Evolutionary conservation across 2,113 vertebrate species (phyloP).

Genomic region (Felis catus): DNA sequence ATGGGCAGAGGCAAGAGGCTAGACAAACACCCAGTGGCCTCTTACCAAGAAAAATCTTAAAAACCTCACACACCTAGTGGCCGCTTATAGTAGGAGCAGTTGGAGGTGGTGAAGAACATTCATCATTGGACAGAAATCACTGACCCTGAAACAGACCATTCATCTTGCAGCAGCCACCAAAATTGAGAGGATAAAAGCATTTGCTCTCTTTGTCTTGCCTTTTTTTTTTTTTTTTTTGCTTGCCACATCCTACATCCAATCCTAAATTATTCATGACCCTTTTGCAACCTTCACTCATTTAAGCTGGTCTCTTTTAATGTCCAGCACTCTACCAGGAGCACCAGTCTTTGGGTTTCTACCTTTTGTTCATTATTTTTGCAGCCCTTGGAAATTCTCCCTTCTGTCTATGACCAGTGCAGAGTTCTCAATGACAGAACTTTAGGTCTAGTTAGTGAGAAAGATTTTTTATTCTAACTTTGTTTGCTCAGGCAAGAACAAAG

Average conservation of each 20-base stretch:
- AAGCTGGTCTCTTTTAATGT: not conserved
- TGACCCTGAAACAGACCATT: not conserved
- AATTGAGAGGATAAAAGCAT: not conserved
- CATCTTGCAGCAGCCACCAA: not conserved
- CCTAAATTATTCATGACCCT: not conserved
- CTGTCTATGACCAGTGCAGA: not conserved
- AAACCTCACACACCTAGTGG: not conserved
- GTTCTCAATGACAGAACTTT: not conserved
- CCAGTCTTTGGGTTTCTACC: not conserved
- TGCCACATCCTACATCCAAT: not conserved
- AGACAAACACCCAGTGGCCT: not conserved
- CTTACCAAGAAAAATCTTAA: not conserved
- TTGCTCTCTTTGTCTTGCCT: not conserved
- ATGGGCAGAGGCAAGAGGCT: not conserved
- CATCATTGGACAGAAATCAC: not conserved
- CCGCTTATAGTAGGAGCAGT: not conserved
- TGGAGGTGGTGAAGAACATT: not conserved
- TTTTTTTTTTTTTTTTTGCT: not conserved
- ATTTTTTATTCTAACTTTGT: conserved; percentile 39
- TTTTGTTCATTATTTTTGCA: not conserved
- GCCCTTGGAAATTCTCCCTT: not conserved
- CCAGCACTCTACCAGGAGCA: not conserved
- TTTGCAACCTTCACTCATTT: not conserved
- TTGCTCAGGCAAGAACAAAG: not conserved
- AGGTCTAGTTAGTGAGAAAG: conserved; percentile 6